Evolutionary conservation across 2,888 invertebrate genomes (phyloP), one percentile per base, ranked within the genome.

Genomic region (Lithophane semibrunnea): DNA sequence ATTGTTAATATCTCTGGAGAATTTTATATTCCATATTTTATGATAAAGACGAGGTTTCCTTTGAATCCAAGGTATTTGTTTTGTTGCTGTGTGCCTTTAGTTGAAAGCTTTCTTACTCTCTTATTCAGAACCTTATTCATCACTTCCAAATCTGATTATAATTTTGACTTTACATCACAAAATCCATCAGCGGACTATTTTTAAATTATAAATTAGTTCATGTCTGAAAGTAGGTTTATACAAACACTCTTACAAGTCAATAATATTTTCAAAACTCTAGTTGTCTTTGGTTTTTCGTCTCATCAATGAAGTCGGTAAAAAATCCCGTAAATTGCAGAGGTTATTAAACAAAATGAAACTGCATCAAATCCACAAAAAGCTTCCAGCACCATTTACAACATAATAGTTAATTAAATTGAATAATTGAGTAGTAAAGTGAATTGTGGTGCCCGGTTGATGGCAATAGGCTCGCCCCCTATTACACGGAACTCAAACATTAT

Each of bases 1-100:
- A 63, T 75, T 86, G 73, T 63, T 65, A 80, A 72, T 70, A 44
- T 81, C 61, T 54, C 60, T 71, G 42, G 29, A 56, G 58, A 75
- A 76, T 83, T 73, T 67, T 65, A 79, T 85, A 82, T 83, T 84
- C 66, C 88, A 86, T 87, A 84, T 87, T 86, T 79, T 80, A 84
- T 87, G 86, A 84, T 86, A 86, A 86, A 82, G 44, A 69, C 13
- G 24, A 58, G 16, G 42, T 72, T 69, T 73, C 37, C 65, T 60
- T 68, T 65, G 64, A 52, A 60, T 60, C 7, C 18, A 29, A 60
- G 9, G 29, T 68, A 29, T 58, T 3, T 68, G 16, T 68, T 12
- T 44, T 79, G 37, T 42, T n/a, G 16, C 9, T 54, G 37, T 16
- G 61, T 65, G 56, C 13, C 18, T 52, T n/a, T 42, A 7, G 29